Conservation (phyloP, 35 echinoderm and acorn worm species). For the Ophioderma brevispina region DNA sequence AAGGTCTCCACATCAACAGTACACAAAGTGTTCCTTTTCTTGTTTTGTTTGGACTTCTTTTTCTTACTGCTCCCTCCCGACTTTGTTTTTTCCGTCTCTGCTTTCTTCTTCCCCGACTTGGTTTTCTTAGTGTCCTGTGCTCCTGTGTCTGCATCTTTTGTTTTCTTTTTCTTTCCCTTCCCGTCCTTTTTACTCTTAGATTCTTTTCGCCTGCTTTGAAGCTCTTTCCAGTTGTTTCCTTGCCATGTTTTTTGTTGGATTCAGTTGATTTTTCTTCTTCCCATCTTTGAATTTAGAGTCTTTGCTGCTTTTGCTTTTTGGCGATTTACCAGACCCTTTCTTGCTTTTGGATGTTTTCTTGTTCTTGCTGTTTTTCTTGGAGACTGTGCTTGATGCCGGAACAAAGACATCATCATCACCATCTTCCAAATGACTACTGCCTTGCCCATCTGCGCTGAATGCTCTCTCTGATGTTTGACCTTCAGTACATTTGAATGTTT, state of each 20-base stretch:
- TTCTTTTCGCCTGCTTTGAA: neutral
- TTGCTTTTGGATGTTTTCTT: conserved; percentile 27
- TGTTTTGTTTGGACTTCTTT: conserved; percentile 30
- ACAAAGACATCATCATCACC: conserved; percentile 45
- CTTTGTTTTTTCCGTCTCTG: neutral
- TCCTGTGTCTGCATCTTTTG: conserved; percentile 5
- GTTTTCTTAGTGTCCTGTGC: neutral
- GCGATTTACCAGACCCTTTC: neutral
- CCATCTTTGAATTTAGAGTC: conserved; percentile 16
- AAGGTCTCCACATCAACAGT: conserved; percentile 58
- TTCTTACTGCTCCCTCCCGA: neutral
- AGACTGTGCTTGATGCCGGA: neutral
- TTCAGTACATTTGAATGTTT: no score
- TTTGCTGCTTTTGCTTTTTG: neutral
- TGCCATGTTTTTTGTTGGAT: neutral
- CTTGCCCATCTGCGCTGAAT: neutral
- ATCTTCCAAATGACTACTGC: neutral
- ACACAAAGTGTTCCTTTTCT: conserved; percentile 25
- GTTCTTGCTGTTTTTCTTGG: conserved; percentile 7
- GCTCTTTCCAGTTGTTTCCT: neutral
- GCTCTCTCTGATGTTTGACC: no score
- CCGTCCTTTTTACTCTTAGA: neutral
- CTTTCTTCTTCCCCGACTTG: neutral
- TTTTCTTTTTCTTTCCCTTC: conserved; percentile 32
- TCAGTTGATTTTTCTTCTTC: conserved; percentile 26